These are phyloP conservation scores for Hemaris fuciformis DNA, from an alignment of 2,888 invertebrate species.

Conservation along the genomic window DNA sequence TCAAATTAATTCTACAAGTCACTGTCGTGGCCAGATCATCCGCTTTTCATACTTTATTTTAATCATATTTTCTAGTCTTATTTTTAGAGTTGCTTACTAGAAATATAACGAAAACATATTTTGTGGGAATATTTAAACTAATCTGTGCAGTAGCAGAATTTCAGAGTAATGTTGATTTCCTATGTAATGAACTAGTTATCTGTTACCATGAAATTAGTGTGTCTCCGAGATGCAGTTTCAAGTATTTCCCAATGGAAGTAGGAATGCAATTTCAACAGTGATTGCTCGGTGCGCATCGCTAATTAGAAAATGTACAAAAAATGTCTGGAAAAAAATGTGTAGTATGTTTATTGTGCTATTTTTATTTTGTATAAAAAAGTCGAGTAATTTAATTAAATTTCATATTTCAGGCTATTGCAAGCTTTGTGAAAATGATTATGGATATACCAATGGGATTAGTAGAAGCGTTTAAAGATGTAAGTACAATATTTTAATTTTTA, in stretches of 20 bases:
- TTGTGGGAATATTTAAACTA: background rate
- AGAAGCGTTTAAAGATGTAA: slow-evolving; percentile 58
- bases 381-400: background rate
- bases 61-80: background rate
- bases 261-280: background rate
- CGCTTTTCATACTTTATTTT: too few relatives aligned
- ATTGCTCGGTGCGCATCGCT: background rate
- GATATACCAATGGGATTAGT: slow-evolving; percentile 56
- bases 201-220: background rate
- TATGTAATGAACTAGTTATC: too few relatives aligned
- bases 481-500: slow-evolving; percentile 20
- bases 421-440: slow-evolving; percentile 52
- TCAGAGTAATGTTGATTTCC: too few relatives aligned
- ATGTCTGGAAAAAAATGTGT: too few relatives aligned
- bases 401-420: slow-evolving; percentile 46
- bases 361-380: background rate
- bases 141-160: too few relatives aligned
- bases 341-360: background rate
- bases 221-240: background rate
- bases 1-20: too few relatives aligned
- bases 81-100: too few relatives aligned
- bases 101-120: background rate
- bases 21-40: too few relatives aligned
- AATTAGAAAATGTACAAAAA: background rate
- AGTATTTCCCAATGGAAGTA: background rate